A percentile compares a stretch with the other conserved stretches of the same genome.
Evolutionary conservation across 2,888 invertebrate genomes (phyloP).

Genomic region (Pachydiplax longipennis): DNA sequence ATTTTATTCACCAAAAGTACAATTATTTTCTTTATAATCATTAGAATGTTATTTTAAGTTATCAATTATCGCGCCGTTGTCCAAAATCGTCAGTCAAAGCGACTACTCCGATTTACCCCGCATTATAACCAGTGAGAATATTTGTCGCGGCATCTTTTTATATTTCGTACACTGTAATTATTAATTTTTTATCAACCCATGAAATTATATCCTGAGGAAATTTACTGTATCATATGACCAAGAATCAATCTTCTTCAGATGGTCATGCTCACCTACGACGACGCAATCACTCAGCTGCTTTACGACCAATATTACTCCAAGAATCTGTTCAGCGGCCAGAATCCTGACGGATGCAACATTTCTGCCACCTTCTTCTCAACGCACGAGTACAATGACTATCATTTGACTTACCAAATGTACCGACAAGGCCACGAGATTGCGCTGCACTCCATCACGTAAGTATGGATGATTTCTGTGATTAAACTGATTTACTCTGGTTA

Average conservation of each 20-base stretch:
- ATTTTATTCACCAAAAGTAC: too few species aligned
- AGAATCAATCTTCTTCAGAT: conserved; percentile 62
- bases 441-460: conserved; percentile 68
- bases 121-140: too few species aligned
- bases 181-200: too few species aligned
- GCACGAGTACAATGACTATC: conserved; percentile 77
- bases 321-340: conserved; percentile 64
- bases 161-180: too few species aligned
- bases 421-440: conserved; percentile 71
- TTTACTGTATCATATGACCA: background rate
- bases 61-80: too few species aligned
- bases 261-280: conserved; percentile 72
- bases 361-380: conserved; percentile 74
- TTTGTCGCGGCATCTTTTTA: too few species aligned
- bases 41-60: too few species aligned
- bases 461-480: background rate
- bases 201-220: background rate
- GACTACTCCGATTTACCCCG: too few species aligned
- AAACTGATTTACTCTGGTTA: too few species aligned
- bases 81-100: too few species aligned
- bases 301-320: conserved; percentile 63
- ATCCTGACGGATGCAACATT: conserved; percentile 71
- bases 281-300: conserved; percentile 67
- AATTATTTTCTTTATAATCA: too few species aligned
- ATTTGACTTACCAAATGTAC: conserved; percentile 68